These are phyloP conservation scores for Phacellophora camtschatica DNA, from an alignment of 30 jellyfish, hydroid and myxozoan genomes.

Conservation along the genomic window DNA sequence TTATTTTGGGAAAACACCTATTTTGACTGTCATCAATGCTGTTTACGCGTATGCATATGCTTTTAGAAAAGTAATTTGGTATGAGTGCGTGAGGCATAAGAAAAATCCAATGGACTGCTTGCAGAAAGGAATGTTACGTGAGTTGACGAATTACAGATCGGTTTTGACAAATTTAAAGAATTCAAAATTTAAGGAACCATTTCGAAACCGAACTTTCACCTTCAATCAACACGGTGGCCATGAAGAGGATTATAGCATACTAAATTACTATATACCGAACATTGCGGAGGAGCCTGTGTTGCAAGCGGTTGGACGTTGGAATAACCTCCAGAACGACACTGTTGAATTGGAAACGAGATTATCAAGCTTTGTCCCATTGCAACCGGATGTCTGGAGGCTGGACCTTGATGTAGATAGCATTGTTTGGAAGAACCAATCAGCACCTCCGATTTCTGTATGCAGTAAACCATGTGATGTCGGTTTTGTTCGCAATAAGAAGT, in stretches of 20 bases:
- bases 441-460: constrained; percentile 63
- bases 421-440: constrained; percentile 11
- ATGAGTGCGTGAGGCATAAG: constrained; percentile 16
- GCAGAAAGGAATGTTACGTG: neutral
- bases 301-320: constrained; percentile 27
- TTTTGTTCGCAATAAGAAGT: neutral
- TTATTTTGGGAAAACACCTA: constrained; percentile 40
- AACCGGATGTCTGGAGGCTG: constrained; percentile 49
- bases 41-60: constrained; percentile 75
- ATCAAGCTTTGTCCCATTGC: neutral
- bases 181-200: constrained; percentile 55
- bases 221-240: constrained; percentile 30
- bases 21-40: constrained; percentile 64
- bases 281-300: neutral
- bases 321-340: neutral
- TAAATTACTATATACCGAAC: constrained; percentile 14
- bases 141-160: neutral
- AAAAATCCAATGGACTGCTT: neutral
- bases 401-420: constrained; percentile 6
- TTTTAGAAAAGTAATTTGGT: constrained; percentile 22
- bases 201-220: constrained; percentile 27
- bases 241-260: constrained; percentile 41
- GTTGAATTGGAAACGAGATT: neutral
- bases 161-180: neutral
- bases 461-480: constrained; percentile 67